phyloP scores from a whole-genome alignment of 2,797 vertebrate species.

The Chromobotia macracanthus region DNA sequence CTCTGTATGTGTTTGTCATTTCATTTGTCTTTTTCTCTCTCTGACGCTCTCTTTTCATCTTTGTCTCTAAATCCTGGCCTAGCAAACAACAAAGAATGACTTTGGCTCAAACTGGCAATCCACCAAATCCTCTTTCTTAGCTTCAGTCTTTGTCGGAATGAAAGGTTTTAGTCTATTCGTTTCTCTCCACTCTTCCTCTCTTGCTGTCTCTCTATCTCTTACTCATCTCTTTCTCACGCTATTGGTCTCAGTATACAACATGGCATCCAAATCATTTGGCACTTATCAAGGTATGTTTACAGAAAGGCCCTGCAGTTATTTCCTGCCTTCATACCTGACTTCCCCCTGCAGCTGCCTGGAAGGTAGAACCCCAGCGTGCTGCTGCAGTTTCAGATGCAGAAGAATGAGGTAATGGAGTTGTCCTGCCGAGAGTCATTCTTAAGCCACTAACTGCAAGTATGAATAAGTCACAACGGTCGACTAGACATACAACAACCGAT shows the following conservation, averaged over 20 bases:
- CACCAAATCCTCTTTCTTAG: slow-evolving; percentile 70
- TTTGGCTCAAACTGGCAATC: slow-evolving; percentile 72
- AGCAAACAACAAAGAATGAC: slow-evolving; percentile 72
- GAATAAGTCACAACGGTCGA: no score
- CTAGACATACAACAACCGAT: no score
- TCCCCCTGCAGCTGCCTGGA: slow-evolving; percentile 11
- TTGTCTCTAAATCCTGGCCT: slow-evolving; percentile 68
- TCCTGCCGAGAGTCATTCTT: background rate
- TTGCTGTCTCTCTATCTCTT: slow-evolving; percentile 16
- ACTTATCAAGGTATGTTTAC: slow-evolving; percentile 21
- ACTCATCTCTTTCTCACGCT: background rate
- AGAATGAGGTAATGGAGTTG: background rate
- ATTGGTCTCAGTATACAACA: slow-evolving; percentile 19
- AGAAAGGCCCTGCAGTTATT: slow-evolving; percentile 18
- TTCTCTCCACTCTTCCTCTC: background rate
- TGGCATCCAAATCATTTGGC: slow-evolving; percentile 14
- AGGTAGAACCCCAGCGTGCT: background rate
- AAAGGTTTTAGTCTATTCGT: slow-evolving; percentile 59
- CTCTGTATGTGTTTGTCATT: slow-evolving; percentile 5
- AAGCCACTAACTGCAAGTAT: no score
- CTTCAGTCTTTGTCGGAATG: slow-evolving; percentile 67
- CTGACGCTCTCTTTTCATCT: slow-evolving; percentile 13
- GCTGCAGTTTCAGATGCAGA: background rate
- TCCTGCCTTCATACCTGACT: slow-evolving; percentile 24
- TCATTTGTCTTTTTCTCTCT: slow-evolving; percentile 3